Percentiles rank a stretch among this genome's conserved stretches.
phyloP scores from a whole-genome alignment of 1,140 invertebrate genomes.

The Bicyclus anynana region DNA sequence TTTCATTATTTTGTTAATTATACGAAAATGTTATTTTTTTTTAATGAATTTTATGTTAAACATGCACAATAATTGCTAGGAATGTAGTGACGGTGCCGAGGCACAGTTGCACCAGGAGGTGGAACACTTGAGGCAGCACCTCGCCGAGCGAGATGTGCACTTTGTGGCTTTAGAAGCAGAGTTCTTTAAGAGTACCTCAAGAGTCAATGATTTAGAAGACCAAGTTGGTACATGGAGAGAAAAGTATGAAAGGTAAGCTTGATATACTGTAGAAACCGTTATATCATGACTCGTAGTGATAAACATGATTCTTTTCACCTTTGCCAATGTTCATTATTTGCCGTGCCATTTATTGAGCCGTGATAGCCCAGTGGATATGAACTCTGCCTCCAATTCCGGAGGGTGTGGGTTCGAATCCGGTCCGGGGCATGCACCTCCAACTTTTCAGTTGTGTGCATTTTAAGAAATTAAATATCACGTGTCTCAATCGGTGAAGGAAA shows the following conservation, averaged over 20 bases:
- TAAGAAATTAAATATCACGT: no score
- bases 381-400: no score
- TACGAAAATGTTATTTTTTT: background rate
- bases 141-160: conserved; percentile 88
- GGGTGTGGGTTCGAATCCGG: no score
- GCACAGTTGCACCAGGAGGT: conserved; percentile 91
- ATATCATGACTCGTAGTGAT: no score
- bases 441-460: no score
- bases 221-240: conserved; percentile 93
- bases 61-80: conserved; percentile 58
- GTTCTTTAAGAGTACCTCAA: conserved; percentile 88
- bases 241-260: conserved; percentile 88
- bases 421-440: no score
- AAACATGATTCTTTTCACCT: no score
- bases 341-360: no score
- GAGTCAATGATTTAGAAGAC: conserved; percentile 88
- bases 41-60: conserved; percentile 39
- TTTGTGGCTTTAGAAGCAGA: conserved; percentile 91
- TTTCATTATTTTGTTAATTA: background rate
- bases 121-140: conserved; percentile 88
- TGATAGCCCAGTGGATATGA: no score
- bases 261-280: no score
- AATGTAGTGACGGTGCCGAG: conserved; percentile 59
- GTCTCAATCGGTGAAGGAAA: no score
- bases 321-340: no score